Evolutionary conservation across 1,140 invertebrate species (phyloP).

Genomic region (Drosophila quadrilineata): DNA sequence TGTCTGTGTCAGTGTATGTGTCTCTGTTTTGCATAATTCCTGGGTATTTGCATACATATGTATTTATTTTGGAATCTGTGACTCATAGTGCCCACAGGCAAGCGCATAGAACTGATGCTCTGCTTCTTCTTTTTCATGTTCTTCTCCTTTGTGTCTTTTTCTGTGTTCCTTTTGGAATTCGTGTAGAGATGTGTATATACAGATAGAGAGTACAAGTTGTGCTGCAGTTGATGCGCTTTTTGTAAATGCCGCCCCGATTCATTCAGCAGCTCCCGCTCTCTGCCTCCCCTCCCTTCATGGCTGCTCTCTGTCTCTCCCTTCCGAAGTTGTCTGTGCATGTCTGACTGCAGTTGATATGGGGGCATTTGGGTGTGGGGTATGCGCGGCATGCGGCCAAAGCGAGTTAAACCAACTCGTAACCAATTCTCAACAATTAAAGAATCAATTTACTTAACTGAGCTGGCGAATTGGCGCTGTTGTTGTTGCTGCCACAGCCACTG

Average conservation of each 20-base stretch:
- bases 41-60: conserved; percentile 40
- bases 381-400: conserved; percentile 42
- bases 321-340: not conserved
- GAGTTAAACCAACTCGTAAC: conserved; percentile 76
- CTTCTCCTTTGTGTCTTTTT: not conserved
- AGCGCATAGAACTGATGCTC: conserved; percentile 6
- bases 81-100: conserved; percentile 56
- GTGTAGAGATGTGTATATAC: not conserved
- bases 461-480: conserved; percentile 57
- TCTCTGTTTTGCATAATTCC: conserved; percentile 43
- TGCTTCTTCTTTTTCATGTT: not conserved
- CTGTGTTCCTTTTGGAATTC: conserved; percentile 20
- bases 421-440: conserved; percentile 78
- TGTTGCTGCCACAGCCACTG: not conserved
- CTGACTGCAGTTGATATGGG: conserved; percentile 46
- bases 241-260: conserved; percentile 33
- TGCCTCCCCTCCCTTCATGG: not conserved
- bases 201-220: conserved; percentile 24
- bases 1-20: too few species aligned
- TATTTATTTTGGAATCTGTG: conserved; percentile 66
- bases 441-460: conserved; percentile 76
- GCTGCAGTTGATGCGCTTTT: conserved; percentile 11
- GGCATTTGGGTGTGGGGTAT: conserved; percentile 37
- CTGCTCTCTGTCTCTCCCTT: not conserved
- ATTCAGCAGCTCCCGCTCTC: not conserved